Conservation (phyloP, 2,113 vertebrate genomes). For the Lycocorax pyrrhopterus region DNA sequence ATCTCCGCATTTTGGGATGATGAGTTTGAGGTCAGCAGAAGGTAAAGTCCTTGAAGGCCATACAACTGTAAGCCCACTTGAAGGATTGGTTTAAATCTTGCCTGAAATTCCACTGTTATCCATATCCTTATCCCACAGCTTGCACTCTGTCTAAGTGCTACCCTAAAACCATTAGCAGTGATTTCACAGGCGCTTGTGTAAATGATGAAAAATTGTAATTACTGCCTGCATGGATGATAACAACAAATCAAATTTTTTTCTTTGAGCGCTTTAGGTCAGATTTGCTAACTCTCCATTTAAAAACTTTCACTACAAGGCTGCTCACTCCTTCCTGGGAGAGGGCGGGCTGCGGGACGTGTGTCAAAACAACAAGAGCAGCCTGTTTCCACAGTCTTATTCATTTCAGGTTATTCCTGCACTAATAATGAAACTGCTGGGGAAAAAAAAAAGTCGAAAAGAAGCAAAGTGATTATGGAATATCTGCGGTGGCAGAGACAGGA, state of each 20-base stretch:
- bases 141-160: neutral
- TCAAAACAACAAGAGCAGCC: neutral
- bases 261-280: neutral
- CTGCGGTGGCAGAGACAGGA: neutral
- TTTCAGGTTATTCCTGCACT: neutral
- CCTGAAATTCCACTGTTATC: conserved; percentile 47
- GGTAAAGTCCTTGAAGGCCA: neutral
- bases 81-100: conserved; percentile 43
- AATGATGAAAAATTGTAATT: neutral
- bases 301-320: neutral
- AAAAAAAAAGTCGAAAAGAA: neutral
- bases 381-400: neutral
- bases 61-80: neutral
- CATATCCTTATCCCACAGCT: neutral
- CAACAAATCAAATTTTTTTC: neutral
- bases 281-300: neutral
- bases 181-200: neutral
- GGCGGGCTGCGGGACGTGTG: neutral
- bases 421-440: neutral
- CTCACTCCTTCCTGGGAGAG: neutral
- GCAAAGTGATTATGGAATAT: neutral
- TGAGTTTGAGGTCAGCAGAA: conserved; percentile 14
- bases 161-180: neutral
- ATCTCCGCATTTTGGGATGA: neutral
- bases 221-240: neutral